Evolutionary conservation across 1,140 invertebrate species (phyloP), one percentile per base, ranked within the genome.

Genomic region (Littorina saxatilis): DNA sequence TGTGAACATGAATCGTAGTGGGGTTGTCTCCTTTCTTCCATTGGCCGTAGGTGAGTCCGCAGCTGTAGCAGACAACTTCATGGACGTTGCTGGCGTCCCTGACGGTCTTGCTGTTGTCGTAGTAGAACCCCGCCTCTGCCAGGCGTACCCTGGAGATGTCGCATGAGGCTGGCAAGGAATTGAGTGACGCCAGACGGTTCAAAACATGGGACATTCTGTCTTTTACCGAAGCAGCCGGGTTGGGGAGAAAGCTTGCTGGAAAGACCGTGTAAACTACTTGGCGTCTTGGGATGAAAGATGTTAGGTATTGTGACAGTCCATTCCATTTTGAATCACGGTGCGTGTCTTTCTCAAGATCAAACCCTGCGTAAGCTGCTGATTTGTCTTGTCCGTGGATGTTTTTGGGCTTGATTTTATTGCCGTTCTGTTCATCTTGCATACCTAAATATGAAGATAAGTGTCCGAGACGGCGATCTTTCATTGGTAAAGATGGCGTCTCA

Each of bases 1-100:
- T n/a, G 15, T 39, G 55, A 27, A 23, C 15, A 58, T 78, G 76
- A 27, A 78, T 63, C 11, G n/a, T 32, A 4, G 20, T 37, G 27
- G 76, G 76, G 39, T 43, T 78, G 23, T 78, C 76, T 20, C 76
- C 76, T 13, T 52, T 39, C 13, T 78, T 58, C 76, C 76, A 78
- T 17, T 29, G 35, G 37, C 35, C 39, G 58, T 43, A 61, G 23
- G 55, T 63, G n/a, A 78, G 37, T 13, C 37, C 37, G 39, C 76
- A 78, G 13, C 55, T 43, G 40, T 27, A 78, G 55, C 76, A 78
- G 55, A 39, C 35, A n/a, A 78, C 23, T 29, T 63, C 76, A 11
- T 63, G 55, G 11, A 5, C 15, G 76, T 78, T 55, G 17, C 55
- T n/a, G 76, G 23, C 52, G 23, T 40, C 58, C 39, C 58, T 40